These are phyloP conservation scores for Temnothorax unifasciatus DNA, from an alignment of 2,888 invertebrate species.

Conservation along the genomic window DNA sequence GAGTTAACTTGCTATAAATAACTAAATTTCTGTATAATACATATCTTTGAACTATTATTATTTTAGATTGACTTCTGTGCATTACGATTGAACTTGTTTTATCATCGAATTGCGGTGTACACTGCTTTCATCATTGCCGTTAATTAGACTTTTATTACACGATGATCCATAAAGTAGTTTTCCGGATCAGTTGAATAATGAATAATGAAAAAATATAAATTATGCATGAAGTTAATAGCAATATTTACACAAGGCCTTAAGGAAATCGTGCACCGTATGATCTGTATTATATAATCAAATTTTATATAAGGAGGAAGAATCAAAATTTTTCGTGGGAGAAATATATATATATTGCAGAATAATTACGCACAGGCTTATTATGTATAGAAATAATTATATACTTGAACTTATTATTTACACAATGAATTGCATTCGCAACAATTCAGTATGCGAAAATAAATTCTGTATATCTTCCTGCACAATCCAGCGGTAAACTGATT, in stretches of 20 bases:
- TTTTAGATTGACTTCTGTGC: constrained; percentile 4
- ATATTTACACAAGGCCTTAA: constrained; percentile 46
- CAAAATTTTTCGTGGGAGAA: constrained; percentile 20
- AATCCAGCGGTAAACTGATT: constrained; percentile 58
- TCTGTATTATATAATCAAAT: constrained; percentile 46
- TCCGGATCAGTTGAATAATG: not conserved
- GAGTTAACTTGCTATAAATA: constrained; percentile 9
- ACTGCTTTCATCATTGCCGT: not conserved
- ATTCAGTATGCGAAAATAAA: constrained; percentile 63
- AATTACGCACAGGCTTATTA: not conserved
- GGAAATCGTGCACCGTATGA: constrained; percentile 6
- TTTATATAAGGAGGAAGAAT: constrained; percentile 35
- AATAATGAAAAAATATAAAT: constrained; percentile 39
- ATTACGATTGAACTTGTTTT: not conserved
- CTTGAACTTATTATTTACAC: constrained; percentile 33
- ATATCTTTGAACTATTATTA: not conserved
- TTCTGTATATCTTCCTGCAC: constrained; percentile 61
- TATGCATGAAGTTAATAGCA: constrained; percentile 32
- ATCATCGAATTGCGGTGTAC: not conserved
- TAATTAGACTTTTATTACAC: constrained; percentile 4
- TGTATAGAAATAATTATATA: not conserved
- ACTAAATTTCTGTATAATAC: constrained; percentile 20
- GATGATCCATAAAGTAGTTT: not conserved
- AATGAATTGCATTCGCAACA: constrained; percentile 19
- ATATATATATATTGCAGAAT: constrained; percentile 10